phyloP scores from a whole-genome alignment of 2,113 vertebrate species.

The Pampusana beccarii region DNA sequence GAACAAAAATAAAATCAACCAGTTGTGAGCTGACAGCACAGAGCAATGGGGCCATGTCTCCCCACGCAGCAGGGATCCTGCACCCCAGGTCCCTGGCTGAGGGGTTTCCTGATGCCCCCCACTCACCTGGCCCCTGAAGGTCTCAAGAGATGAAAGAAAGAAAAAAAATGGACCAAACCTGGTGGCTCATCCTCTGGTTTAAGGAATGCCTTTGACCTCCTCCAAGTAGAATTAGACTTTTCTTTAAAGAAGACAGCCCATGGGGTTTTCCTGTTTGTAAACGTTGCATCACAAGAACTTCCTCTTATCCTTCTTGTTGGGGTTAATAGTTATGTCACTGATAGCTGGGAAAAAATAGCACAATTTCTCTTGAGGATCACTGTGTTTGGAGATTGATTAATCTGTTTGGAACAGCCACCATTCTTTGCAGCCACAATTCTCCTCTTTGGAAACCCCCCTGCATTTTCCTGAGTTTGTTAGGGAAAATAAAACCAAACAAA shows the following conservation, averaged over 20 bases:
- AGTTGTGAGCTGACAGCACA: not conserved
- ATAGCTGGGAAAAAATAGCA: not conserved
- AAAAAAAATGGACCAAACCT: not conserved
- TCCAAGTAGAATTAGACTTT: not conserved
- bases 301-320: not conserved
- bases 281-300: constrained; percentile 12
- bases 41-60: not conserved
- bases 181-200: not conserved
- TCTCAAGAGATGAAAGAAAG: not conserved
- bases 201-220: not conserved
- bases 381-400: not conserved
- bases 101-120: not conserved
- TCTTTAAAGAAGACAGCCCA: not conserved
- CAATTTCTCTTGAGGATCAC: not conserved
- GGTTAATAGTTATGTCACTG: constrained; percentile 2
- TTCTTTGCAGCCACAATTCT: not conserved
- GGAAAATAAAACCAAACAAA: not conserved
- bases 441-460: constrained; percentile 2
- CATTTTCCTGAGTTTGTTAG: not conserved
- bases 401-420: not conserved
- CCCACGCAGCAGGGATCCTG: not conserved
- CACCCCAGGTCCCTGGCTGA: not conserved
- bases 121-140: not conserved
- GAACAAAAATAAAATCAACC: not conserved
- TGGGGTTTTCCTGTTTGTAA: constrained; percentile 22